Evolutionary conservation across 2,888 invertebrate genomes (phyloP).

Genomic region (Diaphora mendica): DNA sequence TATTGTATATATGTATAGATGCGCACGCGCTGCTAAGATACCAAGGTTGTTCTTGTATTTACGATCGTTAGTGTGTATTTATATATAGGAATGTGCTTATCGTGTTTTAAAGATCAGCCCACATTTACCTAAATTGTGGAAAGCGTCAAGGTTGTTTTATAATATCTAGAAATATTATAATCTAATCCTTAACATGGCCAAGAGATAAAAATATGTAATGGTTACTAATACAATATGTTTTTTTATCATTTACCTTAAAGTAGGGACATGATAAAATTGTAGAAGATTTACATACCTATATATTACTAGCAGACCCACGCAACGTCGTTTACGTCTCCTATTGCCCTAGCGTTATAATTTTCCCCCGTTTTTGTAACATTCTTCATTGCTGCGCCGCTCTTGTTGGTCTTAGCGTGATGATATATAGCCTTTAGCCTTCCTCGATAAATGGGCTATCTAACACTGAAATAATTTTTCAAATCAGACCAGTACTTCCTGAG

Average conservation of each 20-base stretch:
- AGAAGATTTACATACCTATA: background rate
- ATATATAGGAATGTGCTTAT: conserved; percentile 29
- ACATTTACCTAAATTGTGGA: conserved; percentile 40
- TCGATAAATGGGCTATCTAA: too few species aligned
- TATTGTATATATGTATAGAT: conserved; percentile 50
- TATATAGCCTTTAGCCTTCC: too few species aligned
- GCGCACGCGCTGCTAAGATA: conserved; percentile 59
- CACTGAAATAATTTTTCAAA: too few species aligned
- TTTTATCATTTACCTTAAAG: conserved; percentile 3
- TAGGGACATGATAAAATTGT: conserved; percentile 3
- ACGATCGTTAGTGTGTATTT: conserved; percentile 35
- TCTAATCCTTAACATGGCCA: conserved; percentile 5
- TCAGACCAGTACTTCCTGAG: too few species aligned
- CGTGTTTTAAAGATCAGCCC: conserved; percentile 26
- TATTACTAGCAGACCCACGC: too few species aligned
- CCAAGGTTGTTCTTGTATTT: conserved; percentile 65
- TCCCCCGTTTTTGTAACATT: too few species aligned
- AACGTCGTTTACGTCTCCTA: too few species aligned
- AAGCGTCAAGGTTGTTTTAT: conserved; percentile 46
- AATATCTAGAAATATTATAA: conserved; percentile 10
- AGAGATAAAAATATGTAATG: conserved; percentile 10
- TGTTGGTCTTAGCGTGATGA: too few species aligned
- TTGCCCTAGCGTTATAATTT: too few species aligned
- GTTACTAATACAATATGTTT: conserved; percentile 6
- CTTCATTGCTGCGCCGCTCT: too few species aligned